Percentiles rank a stretch among this genome's conserved stretches.
Conservation (phyloP, 2,888 invertebrate species). For the Brenthis hecate region DNA sequence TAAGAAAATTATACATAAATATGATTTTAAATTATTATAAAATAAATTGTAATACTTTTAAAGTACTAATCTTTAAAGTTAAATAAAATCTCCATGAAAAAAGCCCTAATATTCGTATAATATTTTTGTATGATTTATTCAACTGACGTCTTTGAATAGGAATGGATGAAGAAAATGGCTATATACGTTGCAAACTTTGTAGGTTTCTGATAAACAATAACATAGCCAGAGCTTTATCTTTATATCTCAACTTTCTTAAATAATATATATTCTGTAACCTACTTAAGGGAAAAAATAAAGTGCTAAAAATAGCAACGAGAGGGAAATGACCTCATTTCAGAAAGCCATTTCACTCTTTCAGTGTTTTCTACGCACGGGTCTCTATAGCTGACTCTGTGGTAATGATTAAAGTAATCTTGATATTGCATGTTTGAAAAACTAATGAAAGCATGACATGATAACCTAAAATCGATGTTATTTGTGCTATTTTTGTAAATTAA, state of each 20-base stretch:
- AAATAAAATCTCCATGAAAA: too few relatives aligned
- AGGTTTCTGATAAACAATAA: constrained; percentile 7
- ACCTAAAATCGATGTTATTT: constrained; percentile 61
- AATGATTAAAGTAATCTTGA: constrained; percentile 61
- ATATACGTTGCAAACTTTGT: constrained; percentile 12
- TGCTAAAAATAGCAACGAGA: constrained; percentile 63
- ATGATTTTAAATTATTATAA: too few relatives aligned
- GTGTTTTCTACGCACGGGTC: constrained; percentile 71
- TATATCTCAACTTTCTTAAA: constrained; percentile 7
- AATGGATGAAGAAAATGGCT: constrained; percentile 11
- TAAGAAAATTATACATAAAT: too few relatives aligned
- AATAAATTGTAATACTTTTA: too few relatives aligned
- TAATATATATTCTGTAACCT: constrained; percentile 27
- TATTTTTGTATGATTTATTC: too few relatives aligned
- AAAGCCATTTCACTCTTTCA: constrained; percentile 59
- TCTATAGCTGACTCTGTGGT: constrained; percentile 72
- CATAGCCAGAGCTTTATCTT: constrained; percentile 5
- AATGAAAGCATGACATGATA: constrained; percentile 53
- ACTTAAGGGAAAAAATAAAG: constrained; percentile 58
- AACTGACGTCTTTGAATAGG: too few relatives aligned
- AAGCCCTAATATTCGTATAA: too few relatives aligned
- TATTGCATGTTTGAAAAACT: constrained; percentile 50
- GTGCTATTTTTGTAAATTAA: constrained; percentile 55
- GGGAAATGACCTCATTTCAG: constrained; percentile 75
- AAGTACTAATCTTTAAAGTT: too few relatives aligned